Evolutionary conservation across 64 coral and sea anemone species (phyloP).

Genomic region (Acropora yongei): DNA sequence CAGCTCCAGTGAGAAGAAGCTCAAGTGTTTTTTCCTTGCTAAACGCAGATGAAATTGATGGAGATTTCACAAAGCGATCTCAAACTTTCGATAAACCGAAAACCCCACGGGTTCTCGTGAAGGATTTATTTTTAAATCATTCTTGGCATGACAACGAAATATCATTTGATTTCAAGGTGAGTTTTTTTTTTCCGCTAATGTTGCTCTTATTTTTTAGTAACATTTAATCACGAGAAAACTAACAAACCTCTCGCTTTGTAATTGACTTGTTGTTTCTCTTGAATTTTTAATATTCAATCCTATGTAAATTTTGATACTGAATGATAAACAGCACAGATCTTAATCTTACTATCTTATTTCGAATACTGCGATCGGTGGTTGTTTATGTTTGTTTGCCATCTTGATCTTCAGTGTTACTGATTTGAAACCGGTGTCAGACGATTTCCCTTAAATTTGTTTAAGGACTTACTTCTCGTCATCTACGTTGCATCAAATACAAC

Average conservation of each 20-base stretch:
- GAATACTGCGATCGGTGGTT: too few relatives aligned
- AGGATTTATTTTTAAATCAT: constrained; percentile 11
- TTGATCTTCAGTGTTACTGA: too few relatives aligned
- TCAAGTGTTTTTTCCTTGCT: background rate
- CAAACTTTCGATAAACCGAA: background rate
- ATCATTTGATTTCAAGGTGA: constrained; percentile 2
- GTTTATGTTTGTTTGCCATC: too few relatives aligned
- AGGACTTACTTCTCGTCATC: too few relatives aligned
- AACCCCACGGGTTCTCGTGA: background rate
- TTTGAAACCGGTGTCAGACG: too few relatives aligned
- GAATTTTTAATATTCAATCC: background rate
- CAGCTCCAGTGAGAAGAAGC: background rate
- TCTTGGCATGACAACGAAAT: background rate
- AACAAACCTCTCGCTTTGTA: background rate
- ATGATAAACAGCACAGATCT: background rate
- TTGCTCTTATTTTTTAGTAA: background rate
- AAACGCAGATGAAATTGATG: background rate
- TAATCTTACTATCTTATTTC: too few relatives aligned
- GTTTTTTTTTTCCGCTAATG: background rate
- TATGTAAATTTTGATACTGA: background rate
- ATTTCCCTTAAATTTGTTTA: too few relatives aligned
- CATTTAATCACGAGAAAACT: background rate
- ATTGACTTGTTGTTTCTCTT: background rate
- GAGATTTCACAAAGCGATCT: background rate
- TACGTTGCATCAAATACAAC: too few relatives aligned